These are phyloP conservation scores for Ernsta delagoae DNA, from an alignment of 2,888 invertebrate genomes.

Conservation along the genomic window DNA sequence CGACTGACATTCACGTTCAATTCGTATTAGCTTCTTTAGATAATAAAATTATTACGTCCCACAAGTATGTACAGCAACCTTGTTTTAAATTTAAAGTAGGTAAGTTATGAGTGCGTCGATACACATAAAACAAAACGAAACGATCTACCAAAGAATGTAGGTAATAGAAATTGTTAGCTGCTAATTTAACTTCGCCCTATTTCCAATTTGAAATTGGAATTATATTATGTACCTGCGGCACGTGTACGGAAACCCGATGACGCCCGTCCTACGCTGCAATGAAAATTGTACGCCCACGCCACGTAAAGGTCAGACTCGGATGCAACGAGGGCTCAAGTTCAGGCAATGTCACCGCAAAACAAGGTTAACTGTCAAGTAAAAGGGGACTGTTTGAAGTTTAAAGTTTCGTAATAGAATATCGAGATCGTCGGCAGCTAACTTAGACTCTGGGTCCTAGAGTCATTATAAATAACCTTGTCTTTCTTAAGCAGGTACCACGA, in stretches of 20 bases:
- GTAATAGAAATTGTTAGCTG: neutral
- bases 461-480: neutral
- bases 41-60: no score
- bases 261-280: constrained; percentile 54
- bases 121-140: no score
- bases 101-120: no score
- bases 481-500: neutral
- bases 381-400: neutral
- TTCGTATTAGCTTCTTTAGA: no score
- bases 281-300: constrained; percentile 47
- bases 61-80: no score
- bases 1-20: no score
- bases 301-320: constrained; percentile 51
- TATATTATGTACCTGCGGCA: neutral
- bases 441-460: neutral
- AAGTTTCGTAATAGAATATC: neutral
- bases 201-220: neutral
- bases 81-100: no score
- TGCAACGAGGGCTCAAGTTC: constrained; percentile 15
- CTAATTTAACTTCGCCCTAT: neutral
- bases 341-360: constrained; percentile 9
- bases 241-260: constrained; percentile 44
- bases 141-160: no score
- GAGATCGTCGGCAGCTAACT: neutral
- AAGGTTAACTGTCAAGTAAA: constrained; percentile 10